Conservation (phyloP, 2,888 invertebrate genomes). For the Drosophila quinaria region DNA sequence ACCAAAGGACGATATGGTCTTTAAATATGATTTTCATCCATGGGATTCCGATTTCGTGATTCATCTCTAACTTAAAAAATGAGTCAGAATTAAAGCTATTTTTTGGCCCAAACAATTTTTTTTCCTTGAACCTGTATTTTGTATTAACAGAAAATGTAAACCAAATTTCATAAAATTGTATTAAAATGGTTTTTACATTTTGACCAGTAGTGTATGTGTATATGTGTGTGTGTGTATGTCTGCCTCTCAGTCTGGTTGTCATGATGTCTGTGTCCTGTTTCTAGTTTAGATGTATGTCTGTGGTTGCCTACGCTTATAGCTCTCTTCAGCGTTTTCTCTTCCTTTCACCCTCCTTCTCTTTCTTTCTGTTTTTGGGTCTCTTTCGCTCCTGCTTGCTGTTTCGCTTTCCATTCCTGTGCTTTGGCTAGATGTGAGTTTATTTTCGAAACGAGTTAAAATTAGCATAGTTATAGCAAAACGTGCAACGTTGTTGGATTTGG, state of each 20-base stretch:
- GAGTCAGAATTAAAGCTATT: too few species aligned
- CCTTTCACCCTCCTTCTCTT: not conserved
- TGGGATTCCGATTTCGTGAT: too few species aligned
- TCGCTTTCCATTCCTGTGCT: conserved; percentile 8
- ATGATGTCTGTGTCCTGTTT: conserved; percentile 26
- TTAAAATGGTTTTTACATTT: too few species aligned
- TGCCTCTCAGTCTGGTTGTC: conserved; percentile 17
- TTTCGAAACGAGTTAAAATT: conserved; percentile 74
- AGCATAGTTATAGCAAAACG: conserved; percentile 73
- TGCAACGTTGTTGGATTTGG: conserved; percentile 30
- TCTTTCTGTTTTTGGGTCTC: not conserved
- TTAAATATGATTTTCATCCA: too few species aligned
- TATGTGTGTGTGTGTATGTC: conserved; percentile 4
- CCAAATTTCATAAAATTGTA: too few species aligned
- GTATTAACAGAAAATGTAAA: too few species aligned
- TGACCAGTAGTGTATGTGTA: not conserved
- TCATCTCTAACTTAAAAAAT: too few species aligned
- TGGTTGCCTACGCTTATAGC: conserved; percentile 61
- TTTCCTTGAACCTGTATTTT: too few species aligned
- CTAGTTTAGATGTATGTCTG: conserved; percentile 49
- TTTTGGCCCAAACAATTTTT: too few species aligned
- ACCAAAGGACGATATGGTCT: too few species aligned
- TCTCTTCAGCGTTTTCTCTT: conserved; percentile 60
- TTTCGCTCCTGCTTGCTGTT: not conserved
- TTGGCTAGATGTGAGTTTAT: conserved; percentile 65